phyloP scores from a whole-genome alignment of 2,113 vertebrate genomes.

The Pangasianodon gigas region DNA sequence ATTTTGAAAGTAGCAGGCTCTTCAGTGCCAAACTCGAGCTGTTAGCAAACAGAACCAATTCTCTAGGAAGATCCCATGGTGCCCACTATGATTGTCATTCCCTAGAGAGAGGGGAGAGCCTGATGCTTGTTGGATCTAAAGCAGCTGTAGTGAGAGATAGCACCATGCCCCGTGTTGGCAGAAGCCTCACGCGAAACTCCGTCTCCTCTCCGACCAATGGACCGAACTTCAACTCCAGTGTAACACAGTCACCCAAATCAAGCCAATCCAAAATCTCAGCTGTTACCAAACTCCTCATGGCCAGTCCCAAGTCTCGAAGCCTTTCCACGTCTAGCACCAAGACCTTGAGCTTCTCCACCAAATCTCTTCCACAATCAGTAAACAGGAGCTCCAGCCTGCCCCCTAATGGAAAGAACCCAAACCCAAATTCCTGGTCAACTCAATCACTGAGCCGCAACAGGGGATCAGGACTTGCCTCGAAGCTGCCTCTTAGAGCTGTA shows the following conservation, averaged over 20 bases:
- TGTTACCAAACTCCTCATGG: constrained; percentile 92
- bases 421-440: constrained; percentile 84
- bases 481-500: constrained; percentile 86
- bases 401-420: constrained; percentile 74
- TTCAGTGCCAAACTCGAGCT: constrained; percentile 95
- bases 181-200: constrained; percentile 80
- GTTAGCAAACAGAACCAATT: constrained; percentile 88
- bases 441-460: constrained; percentile 91
- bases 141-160: constrained; percentile 80
- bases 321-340: constrained; percentile 90
- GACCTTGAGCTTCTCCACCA: constrained; percentile 94
- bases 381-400: constrained; percentile 87
- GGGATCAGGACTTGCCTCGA: constrained; percentile 82
- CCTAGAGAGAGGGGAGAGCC: constrained; percentile 87
- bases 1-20: constrained; percentile 84
- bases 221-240: constrained; percentile 62
- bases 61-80: constrained; percentile 80
- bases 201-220: constrained; percentile 77
- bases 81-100: constrained; percentile 92
- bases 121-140: constrained; percentile 77
- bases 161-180: constrained; percentile 86
- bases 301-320: constrained; percentile 88
- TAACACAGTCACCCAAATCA: constrained; percentile 82
- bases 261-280: constrained; percentile 90
- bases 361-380: constrained; percentile 87